A percentile compares a stretch with the other conserved stretches of the same genome.
phyloP scores from a whole-genome alignment of 1,140 invertebrate species.

The Drosophila biarmipes region DNA sequence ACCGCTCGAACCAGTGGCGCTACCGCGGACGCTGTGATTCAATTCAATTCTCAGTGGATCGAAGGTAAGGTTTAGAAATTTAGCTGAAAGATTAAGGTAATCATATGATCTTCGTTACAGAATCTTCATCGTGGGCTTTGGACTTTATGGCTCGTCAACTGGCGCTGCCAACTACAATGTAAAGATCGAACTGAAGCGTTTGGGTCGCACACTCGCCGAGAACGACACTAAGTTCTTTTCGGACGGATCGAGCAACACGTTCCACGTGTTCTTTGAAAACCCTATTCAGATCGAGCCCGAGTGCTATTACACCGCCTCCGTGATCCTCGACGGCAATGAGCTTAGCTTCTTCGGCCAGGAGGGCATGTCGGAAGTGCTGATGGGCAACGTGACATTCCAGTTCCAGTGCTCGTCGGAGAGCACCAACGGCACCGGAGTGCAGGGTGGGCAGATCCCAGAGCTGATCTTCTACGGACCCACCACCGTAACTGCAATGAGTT shows the following conservation, averaged over 20 bases:
- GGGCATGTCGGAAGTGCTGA: constrained; percentile 95
- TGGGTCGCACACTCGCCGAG: constrained; percentile 93
- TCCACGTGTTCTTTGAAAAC: constrained; percentile 96
- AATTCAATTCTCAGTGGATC: constrained; percentile 96
- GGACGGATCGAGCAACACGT: constrained; percentile 96
- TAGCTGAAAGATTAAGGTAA: not conserved
- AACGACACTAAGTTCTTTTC: constrained; percentile 97
- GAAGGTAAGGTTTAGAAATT: constrained; percentile 44
- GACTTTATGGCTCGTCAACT: constrained; percentile 95
- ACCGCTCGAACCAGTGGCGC: constrained; percentile 97
- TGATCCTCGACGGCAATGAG: constrained; percentile 94
- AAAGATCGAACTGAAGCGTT: constrained; percentile 94
- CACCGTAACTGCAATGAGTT: constrained; percentile 80
- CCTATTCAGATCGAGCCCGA: constrained; percentile 96
- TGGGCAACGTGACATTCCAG: constrained; percentile 95
- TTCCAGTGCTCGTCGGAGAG: constrained; percentile 97
- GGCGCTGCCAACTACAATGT: constrained; percentile 96
- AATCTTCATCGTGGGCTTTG: constrained; percentile 96
- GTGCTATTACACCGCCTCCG: constrained; percentile 95
- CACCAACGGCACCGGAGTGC: constrained; percentile 96
- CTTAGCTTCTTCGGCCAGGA: constrained; percentile 98
- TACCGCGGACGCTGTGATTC: constrained; percentile 96
- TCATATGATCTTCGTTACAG: constrained; percentile 71
- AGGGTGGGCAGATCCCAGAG: constrained; percentile 97
- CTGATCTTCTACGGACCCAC: constrained; percentile 95